Evolutionary conservation across 2,888 invertebrate species (phyloP).

Genomic region (Drosophila niveifrons): DNA sequence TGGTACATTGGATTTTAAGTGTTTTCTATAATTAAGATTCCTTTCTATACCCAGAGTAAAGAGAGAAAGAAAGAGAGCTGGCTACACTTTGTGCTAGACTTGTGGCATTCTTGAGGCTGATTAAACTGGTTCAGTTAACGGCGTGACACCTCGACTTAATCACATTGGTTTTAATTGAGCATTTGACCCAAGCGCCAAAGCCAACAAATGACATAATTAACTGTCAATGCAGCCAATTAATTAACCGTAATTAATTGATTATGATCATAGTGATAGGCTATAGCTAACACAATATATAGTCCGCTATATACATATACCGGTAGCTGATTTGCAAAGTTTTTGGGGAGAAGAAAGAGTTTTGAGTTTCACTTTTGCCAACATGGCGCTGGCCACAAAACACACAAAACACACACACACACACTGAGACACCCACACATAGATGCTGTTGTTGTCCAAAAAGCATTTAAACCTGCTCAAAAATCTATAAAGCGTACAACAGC

Average conservation of each 20-base stretch:
- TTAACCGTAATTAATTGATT: conserved; percentile 10
- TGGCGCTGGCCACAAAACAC: conserved; percentile 43
- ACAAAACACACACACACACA: conserved; percentile 7
- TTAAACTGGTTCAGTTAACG: conserved; percentile 26
- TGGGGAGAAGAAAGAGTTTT: conserved; percentile 26
- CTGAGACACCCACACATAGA: conserved; percentile 40
- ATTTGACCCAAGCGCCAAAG: conserved; percentile 22
- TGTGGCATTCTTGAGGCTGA: conserved; percentile 7
- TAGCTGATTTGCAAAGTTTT: conserved; percentile 37
- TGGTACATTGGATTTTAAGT: conserved; percentile 16
- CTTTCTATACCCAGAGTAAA: not conserved
- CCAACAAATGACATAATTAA: conserved; percentile 32
- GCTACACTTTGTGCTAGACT: conserved; percentile 15
- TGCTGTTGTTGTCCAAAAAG: conserved; percentile 35
- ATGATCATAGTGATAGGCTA: not conserved
- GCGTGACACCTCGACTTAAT: conserved; percentile 21
- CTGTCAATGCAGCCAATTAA: conserved; percentile 15
- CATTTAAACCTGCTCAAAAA: conserved; percentile 60
- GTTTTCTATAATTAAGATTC: conserved; percentile 6
- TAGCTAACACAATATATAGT: not conserved
- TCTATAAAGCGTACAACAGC: conserved; percentile 42
- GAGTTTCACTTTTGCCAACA: conserved; percentile 61
- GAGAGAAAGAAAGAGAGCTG: conserved; percentile 2
- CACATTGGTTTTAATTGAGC: conserved; percentile 31
- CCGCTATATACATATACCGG: conserved; percentile 17